A percentile compares a stretch with the other conserved stretches of the same genome.
Conservation (phyloP, 1,140 invertebrate species). For the Dendroctonus ponderosae region DNA sequence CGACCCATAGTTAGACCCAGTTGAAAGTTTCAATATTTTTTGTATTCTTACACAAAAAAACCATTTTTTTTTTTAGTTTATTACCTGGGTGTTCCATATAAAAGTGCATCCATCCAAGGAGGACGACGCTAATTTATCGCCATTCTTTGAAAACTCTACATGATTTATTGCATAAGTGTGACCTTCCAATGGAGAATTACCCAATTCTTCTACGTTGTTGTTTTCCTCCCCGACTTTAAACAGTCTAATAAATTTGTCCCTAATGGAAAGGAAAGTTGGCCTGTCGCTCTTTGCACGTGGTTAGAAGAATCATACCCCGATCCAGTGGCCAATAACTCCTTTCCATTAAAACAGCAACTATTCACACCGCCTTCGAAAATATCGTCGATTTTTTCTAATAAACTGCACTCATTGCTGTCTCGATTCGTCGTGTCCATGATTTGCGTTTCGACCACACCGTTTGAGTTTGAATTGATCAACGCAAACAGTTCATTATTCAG, state of each 20-base stretch:
- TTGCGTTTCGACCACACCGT: constrained; percentile 48
- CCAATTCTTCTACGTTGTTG: constrained; percentile 52
- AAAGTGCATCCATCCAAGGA: constrained; percentile 71
- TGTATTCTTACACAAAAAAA: not conserved
- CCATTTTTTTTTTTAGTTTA: not conserved
- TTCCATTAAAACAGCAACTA: constrained; percentile 55
- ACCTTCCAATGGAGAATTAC: constrained; percentile 55
- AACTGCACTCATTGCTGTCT: constrained; percentile 50
- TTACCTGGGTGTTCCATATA: constrained; percentile 64
- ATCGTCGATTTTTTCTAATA: constrained; percentile 56
- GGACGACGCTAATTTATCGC: constrained; percentile 66
- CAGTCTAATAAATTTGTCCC: constrained; percentile 60
- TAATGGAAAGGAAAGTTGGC: constrained; percentile 34
- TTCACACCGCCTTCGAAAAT: constrained; percentile 58
- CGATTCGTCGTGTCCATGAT: constrained; percentile 51
- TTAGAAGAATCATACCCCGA: constrained; percentile 52
- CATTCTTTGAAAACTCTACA: constrained; percentile 65
- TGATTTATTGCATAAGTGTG: constrained; percentile 66
- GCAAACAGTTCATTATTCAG: constrained; percentile 53
- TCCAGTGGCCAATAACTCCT: constrained; percentile 56
- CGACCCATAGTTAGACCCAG: too few relatives aligned
- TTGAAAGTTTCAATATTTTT: too few relatives aligned
- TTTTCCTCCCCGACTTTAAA: constrained; percentile 51
- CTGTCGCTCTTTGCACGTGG: not conserved
- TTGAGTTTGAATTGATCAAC: constrained; percentile 12